These are phyloP conservation scores for Vultur gryphus DNA, from an alignment of 2,797 vertebrate species.

Conservation along the genomic window DNA sequence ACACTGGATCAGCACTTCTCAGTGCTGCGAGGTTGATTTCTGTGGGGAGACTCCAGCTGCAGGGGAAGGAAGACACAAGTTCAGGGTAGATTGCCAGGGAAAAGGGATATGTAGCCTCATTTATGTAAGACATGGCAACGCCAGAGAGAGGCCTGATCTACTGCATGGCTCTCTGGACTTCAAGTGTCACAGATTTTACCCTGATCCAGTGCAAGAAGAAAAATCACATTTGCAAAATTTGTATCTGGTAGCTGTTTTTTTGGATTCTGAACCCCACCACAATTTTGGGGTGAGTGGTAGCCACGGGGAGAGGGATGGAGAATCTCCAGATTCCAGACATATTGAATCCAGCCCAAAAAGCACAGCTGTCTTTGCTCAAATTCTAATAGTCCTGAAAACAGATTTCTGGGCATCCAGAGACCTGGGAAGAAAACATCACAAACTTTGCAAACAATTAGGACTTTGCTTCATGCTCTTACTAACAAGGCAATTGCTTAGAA, in stretches of 20 bases:
- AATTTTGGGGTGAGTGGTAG: not conserved
- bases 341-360: not conserved
- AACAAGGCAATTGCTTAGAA: not conserved
- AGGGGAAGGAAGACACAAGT: not conserved
- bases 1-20: conserved; percentile 28
- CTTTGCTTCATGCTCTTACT: not conserved
- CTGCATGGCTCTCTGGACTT: not conserved
- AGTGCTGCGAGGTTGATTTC: not conserved
- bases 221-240: not conserved
- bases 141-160: not conserved
- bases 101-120: not conserved
- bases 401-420: not conserved
- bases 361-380: not conserved
- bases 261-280: not conserved
- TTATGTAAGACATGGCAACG: not conserved
- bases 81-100: not conserved
- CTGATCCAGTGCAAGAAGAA: not conserved
- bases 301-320: not conserved
- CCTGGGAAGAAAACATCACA: not conserved
- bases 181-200: not conserved
- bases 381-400: not conserved
- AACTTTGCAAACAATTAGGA: not conserved
- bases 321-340: not conserved
- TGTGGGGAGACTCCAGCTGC: not conserved
- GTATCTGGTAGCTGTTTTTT: not conserved